Conservation (phyloP, 1,140 invertebrate species). For the Leptopilina clavipes region DNA sequence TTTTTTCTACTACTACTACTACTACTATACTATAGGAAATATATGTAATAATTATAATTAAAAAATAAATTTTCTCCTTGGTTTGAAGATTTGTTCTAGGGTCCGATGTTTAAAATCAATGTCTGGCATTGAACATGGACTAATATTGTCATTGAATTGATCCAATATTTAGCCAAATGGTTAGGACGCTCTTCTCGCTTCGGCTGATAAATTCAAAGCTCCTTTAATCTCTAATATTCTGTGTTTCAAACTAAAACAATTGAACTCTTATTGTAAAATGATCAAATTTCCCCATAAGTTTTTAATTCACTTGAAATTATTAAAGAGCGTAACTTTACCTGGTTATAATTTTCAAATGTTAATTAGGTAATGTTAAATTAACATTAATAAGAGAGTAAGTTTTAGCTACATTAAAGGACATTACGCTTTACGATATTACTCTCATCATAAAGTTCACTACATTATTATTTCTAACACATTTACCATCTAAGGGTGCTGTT, state of each 20-base stretch:
- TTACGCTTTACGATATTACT: slow-evolving; percentile 8
- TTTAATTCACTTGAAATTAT: background rate
- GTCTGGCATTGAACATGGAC: too few species aligned
- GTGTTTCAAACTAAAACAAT: background rate
- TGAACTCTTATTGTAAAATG: background rate
- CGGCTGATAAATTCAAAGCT: too few species aligned
- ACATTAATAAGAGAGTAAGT: background rate
- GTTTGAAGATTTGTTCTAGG: too few species aligned
- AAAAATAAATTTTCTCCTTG: too few species aligned
- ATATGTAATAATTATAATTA: too few species aligned
- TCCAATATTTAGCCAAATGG: too few species aligned
- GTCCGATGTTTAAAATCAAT: too few species aligned
- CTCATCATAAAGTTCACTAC: slow-evolving; percentile 8
- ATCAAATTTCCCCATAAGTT: background rate
- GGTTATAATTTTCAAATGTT: background rate
- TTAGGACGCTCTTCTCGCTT: too few species aligned
- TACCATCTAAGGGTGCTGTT: slow-evolving; percentile 15
- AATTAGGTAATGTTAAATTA: slow-evolving; percentile 12
- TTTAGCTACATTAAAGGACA: background rate
- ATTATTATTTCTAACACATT: slow-evolving; percentile 20
- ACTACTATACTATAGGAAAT: too few species aligned
- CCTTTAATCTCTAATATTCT: too few species aligned
- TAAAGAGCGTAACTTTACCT: background rate
- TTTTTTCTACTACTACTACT: too few species aligned
- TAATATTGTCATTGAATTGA: too few species aligned